These are phyloP conservation scores for Mobula hypostoma DNA, from an alignment of 2,113 vertebrate species.

Conservation along the genomic window DNA sequence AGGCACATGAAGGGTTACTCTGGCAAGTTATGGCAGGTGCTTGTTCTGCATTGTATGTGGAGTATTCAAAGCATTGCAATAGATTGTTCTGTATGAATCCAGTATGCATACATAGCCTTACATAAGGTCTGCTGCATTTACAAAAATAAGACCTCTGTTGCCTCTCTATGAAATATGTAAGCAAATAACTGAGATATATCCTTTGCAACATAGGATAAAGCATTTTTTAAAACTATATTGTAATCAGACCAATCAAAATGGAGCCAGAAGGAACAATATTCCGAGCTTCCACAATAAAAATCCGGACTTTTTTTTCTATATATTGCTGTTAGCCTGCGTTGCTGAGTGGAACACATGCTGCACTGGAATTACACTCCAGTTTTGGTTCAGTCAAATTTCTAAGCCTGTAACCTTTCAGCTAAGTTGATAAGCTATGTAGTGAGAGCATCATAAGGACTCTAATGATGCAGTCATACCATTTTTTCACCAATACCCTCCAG, in stretches of 20 bases:
- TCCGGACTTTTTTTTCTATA: neutral
- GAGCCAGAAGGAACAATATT: neutral
- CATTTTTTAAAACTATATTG: neutral
- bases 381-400: neutral
- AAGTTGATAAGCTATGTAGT: no score
- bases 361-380: neutral
- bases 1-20: no score
- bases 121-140: neutral
- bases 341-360: neutral
- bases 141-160: neutral
- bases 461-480: no score
- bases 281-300: neutral
- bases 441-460: no score
- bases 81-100: neutral
- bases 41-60: neutral
- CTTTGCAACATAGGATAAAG: neutral
- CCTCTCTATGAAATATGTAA: neutral
- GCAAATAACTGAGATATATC: neutral
- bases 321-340: neutral
- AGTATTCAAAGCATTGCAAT: neutral
- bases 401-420: neutral
- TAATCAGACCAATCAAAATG: neutral
- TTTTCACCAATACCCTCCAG: no score
- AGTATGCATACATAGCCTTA: neutral
- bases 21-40: no score